Base-by-base conservation (phyloP, 2,888 invertebrate species). In the Spisula subtruncata region DNA sequence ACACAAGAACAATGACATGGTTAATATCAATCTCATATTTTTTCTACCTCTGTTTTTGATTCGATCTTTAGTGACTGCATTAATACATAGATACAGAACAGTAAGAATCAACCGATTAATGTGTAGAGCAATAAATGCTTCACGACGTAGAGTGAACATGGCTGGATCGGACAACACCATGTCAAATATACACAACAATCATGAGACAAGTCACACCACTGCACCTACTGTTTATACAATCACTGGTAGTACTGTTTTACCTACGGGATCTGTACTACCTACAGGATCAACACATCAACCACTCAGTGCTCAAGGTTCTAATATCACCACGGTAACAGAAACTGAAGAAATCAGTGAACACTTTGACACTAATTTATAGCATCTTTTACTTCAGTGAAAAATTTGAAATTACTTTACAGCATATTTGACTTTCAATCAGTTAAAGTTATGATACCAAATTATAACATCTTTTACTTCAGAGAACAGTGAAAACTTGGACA, bases 61-160 rank as follows among this genome's bases (percentile, higher is more conserved):
- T 8, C 94, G 95, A 46, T 94, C 95, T 18, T 93, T 95, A 54
- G n/a, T 93, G 25, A 93, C 93, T 87, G 94, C 94, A 8, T 90
- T 93, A 18, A 83, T 94, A 35, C 95, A 95, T 88, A 93, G 94
- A 20, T 94, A 92, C 85, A 89, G 94, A 84, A 94, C 94, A 32
- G 88, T 93, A 25, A 88, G 92, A 86, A 92, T 94, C 25, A 92
- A 93, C 79, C 91, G 85, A n/a, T 85, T 94, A 10, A 90, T 93
- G 83, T 87, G 85, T 25, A 86, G 86, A 18, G 81, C 75, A 5
- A 81, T 86, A 12, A 86, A 83, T 12, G 80, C 80, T n/a, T 60
- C 85, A 10, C 82, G 12, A 25, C 25, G 60, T 25, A 25, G 25
- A 66, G 60, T 25, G 1, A 66, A n/a, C n/a, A 25, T 66, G 10